Evolutionary conservation across 2,888 invertebrate species (phyloP).

Genomic region (Cantharis nigra): DNA sequence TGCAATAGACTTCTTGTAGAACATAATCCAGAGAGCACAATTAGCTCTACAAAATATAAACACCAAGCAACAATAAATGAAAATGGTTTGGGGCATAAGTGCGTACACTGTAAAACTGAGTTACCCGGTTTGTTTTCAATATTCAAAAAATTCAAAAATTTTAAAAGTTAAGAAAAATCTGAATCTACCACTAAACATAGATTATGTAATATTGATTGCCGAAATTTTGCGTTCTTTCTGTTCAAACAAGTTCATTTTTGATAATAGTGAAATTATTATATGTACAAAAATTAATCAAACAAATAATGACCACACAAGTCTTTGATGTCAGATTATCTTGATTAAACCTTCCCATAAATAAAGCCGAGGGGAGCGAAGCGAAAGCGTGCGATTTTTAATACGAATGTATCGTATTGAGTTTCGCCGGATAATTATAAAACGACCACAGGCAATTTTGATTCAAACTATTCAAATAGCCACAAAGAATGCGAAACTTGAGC

Average conservation of each 20-base stretch:
- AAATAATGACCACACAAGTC: conserved; percentile 15
- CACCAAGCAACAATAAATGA: too few relatives aligned
- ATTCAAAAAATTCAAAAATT: too few relatives aligned
- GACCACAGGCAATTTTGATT: conserved; percentile 19
- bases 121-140: too few relatives aligned
- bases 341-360: conserved; percentile 10
- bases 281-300: background rate
- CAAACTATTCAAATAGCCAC: background rate
- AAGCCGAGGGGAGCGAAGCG: background rate
- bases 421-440: conserved; percentile 29
- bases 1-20: too few relatives aligned
- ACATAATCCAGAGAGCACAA: too few relatives aligned
- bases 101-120: too few relatives aligned
- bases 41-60: too few relatives aligned
- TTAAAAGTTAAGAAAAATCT: too few relatives aligned
- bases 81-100: too few relatives aligned
- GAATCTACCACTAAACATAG: too few relatives aligned
- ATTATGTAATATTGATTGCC: too few relatives aligned
- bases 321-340: conserved; percentile 31
- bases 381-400: conserved; percentile 9
- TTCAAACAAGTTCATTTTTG: background rate
- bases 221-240: background rate
- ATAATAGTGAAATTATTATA: background rate
- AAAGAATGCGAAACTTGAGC: background rate
- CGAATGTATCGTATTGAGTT: conserved; percentile 24